These are phyloP conservation scores for Turdus rufiventris DNA, from an alignment of 2,113 vertebrate species.

Conservation along the genomic window DNA sequence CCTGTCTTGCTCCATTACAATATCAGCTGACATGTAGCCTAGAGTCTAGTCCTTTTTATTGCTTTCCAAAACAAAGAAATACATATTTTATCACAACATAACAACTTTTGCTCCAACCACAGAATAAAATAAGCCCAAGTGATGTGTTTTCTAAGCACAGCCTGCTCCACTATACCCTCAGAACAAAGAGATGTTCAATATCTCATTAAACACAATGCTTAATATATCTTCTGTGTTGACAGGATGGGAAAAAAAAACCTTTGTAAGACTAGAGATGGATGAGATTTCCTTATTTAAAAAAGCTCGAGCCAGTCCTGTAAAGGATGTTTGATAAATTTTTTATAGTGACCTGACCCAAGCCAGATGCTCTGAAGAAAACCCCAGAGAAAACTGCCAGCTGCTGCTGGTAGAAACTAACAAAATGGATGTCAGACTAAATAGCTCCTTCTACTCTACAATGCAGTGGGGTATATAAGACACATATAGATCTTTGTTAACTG, in stretches of 20 bases:
- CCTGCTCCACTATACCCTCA: background rate
- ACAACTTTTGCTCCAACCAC: background rate
- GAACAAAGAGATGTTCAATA: slow-evolving; percentile 30
- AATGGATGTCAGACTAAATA: slow-evolving; percentile 24
- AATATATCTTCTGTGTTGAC: slow-evolving; percentile 3
- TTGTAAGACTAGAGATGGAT: background rate
- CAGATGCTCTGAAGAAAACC: slow-evolving; percentile 41
- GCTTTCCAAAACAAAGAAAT: background rate
- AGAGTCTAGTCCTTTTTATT: background rate
- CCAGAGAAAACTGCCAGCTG: slow-evolving; percentile 44
- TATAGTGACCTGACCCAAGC: slow-evolving; percentile 29
- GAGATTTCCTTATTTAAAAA: slow-evolving; percentile 14
- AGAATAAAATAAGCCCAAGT: background rate
- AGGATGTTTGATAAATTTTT: slow-evolving; percentile 38
- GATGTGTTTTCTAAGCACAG: background rate
- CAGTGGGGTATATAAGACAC: background rate
- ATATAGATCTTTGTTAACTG: background rate
- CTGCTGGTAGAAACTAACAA: slow-evolving; percentile 22
- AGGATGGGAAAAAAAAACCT: background rate
- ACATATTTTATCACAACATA: background rate
- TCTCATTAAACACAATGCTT: slow-evolving; percentile 12
- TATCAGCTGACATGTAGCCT: background rate
- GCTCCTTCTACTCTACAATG: background rate
- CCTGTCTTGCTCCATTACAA: background rate
- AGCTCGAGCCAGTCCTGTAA: background rate